Conservation (phyloP, 23 tunicate species). For the Oikopleura albicans region DNA sequence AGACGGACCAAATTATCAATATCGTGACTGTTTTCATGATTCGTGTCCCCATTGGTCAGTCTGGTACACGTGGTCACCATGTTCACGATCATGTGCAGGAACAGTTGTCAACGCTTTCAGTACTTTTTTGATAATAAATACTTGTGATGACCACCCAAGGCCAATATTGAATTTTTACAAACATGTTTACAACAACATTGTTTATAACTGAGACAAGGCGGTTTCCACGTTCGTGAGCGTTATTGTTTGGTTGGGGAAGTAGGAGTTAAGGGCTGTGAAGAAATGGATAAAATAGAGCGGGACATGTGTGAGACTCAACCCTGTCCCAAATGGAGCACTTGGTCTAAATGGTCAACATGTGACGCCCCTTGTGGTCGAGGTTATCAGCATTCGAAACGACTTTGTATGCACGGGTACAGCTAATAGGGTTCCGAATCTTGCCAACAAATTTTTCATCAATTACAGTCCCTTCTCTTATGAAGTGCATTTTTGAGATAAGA, state of each 20-base stretch:
- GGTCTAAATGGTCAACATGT: neutral
- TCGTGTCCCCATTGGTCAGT: neutral
- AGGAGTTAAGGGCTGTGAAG: neutral
- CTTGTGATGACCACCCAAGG: too few relatives aligned
- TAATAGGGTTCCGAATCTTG: too few relatives aligned
- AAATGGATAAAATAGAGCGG: neutral
- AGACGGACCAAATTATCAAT: neutral
- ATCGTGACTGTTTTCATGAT: neutral
- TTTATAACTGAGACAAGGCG: too few relatives aligned
- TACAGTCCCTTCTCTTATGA: too few relatives aligned
- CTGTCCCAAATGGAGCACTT: neutral
- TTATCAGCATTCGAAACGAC: neutral
- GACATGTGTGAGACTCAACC: neutral
- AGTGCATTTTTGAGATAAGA: too few relatives aligned
- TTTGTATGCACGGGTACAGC: too few relatives aligned
- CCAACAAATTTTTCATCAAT: too few relatives aligned
- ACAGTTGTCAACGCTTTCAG: too few relatives aligned
- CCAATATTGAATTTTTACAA: too few relatives aligned
- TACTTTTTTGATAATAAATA: too few relatives aligned
- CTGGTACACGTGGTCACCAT: neutral
- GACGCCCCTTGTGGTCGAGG: neutral
- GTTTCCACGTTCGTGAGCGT: neutral
- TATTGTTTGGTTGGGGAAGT: neutral
- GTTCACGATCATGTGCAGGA: slow-evolving; percentile 1
- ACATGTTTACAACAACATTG: too few relatives aligned